Percentiles rank a stretch among this genome's conserved stretches.
Evolutionary conservation across 2,888 invertebrate species (phyloP).

Genomic region (Mystacides longicornis): DNA sequence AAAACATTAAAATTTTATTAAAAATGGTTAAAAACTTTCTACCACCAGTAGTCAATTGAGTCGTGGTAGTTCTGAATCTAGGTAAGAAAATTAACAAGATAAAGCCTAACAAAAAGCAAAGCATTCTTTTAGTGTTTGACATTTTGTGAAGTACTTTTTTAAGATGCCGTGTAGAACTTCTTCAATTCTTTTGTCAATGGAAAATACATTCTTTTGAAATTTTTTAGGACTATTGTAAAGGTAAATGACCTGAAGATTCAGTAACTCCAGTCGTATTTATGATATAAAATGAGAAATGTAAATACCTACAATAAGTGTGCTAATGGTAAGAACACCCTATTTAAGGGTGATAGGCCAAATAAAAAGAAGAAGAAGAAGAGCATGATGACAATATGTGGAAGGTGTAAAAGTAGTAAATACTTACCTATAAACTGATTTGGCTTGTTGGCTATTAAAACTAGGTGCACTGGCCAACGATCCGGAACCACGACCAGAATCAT

Average conservation of each 20-base stretch:
- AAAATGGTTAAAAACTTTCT: neutral
- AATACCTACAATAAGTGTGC: too few relatives aligned
- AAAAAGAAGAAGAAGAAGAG: neutral
- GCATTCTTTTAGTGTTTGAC: neutral
- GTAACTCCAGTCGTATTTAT: too few relatives aligned
- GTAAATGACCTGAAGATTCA: too few relatives aligned
- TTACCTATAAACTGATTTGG: constrained; percentile 83
- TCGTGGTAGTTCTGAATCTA: neutral
- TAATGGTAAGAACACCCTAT: too few relatives aligned
- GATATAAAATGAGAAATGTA: too few relatives aligned
- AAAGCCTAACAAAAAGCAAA: neutral
- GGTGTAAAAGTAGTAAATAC: neutral
- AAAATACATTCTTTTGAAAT: too few relatives aligned
- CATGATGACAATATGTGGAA: neutral
- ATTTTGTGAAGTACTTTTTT: neutral
- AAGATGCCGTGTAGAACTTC: neutral
- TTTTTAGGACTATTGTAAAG: too few relatives aligned
- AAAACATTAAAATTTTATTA: neutral
- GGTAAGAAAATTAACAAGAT: too few relatives aligned
- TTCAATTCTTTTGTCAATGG: too few relatives aligned
- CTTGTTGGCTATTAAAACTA: constrained; percentile 73
- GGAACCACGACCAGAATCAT: constrained; percentile 57
- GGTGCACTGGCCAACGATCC: constrained; percentile 66
- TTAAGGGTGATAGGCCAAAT: too few relatives aligned
- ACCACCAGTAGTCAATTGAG: neutral